Percentiles rank a stretch among this genome's conserved stretches.
phyloP scores from a whole-genome alignment of 2,113 vertebrate genomes.

The Anguilla rostrata region DNA sequence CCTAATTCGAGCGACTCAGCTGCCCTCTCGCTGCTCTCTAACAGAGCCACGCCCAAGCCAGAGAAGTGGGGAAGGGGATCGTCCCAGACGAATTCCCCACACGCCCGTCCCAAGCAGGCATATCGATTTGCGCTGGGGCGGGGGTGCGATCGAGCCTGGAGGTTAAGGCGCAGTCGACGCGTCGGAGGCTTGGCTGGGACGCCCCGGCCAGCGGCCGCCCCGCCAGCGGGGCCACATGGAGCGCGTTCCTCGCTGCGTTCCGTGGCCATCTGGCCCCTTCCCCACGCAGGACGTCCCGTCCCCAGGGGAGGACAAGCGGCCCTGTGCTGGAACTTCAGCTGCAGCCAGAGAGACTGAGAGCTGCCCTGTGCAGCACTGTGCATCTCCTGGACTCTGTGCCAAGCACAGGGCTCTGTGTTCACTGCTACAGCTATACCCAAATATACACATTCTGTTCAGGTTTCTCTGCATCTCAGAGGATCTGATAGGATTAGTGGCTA shows the following conservation, averaged over 20 bases:
- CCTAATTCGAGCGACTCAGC: background rate
- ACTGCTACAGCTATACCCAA: no score
- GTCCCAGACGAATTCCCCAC: no score
- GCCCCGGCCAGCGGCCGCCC: background rate
- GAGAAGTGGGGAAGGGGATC: background rate
- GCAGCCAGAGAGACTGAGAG: background rate
- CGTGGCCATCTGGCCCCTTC: background rate
- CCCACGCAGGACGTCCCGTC: background rate
- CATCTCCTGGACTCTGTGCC: no score
- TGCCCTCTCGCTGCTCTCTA: background rate
- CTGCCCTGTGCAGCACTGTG: no score
- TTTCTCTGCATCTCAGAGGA: no score
- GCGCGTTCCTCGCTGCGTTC: background rate
- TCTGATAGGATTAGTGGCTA: no score
- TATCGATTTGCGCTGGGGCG: background rate
- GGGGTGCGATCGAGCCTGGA: background rate
- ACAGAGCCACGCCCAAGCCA: background rate
- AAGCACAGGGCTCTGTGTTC: no score
- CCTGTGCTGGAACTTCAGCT: background rate
- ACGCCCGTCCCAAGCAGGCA: no score
- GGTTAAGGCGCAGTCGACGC: background rate
- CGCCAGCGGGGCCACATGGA: background rate
- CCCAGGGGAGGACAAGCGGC: background rate
- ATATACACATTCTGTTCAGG: no score
- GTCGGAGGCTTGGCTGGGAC: background rate